phyloP scores from a whole-genome alignment of 2,113 vertebrate genomes.

The Calyptomena viridis region DNA sequence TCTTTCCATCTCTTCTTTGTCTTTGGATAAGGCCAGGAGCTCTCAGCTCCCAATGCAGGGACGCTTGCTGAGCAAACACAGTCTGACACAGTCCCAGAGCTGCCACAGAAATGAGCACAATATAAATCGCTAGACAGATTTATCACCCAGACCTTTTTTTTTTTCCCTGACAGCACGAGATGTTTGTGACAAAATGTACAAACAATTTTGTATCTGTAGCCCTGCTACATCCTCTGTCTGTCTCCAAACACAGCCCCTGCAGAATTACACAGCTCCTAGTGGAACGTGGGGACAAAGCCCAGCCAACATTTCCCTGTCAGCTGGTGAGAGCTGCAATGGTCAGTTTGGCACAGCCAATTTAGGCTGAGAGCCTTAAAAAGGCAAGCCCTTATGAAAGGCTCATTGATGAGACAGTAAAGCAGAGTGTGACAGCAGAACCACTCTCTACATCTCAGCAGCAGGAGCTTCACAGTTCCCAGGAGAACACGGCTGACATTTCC shows the following conservation, averaged over 20 bases:
- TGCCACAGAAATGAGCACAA: not conserved
- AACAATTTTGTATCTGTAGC: not conserved
- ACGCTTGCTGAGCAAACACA: not conserved
- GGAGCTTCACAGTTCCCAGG: not conserved
- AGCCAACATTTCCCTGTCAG: not conserved
- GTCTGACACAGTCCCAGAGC: not conserved
- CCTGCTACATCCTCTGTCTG: not conserved
- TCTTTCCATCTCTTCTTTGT: conserved; percentile 1
- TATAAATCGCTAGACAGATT: not conserved
- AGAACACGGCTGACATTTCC: not conserved
- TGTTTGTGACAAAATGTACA: not conserved
- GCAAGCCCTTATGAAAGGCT: not conserved
- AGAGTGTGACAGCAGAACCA: not conserved
- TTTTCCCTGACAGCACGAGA: not conserved
- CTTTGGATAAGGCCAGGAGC: not conserved
- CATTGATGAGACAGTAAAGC: not conserved
- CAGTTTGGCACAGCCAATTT: not conserved
- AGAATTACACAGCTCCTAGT: not conserved
- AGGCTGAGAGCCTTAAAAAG: not conserved
- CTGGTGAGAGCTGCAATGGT: not conserved
- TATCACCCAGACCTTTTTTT: not conserved
- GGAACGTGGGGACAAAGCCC: not conserved
- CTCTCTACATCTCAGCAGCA: not conserved
- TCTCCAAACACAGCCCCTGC: not conserved
- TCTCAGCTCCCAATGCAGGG: not conserved